Evolutionary conservation across 2,113 vertebrate genomes (phyloP), one percentile per base, ranked within the genome.

Genomic region (Rafetus swinhoei): DNA sequence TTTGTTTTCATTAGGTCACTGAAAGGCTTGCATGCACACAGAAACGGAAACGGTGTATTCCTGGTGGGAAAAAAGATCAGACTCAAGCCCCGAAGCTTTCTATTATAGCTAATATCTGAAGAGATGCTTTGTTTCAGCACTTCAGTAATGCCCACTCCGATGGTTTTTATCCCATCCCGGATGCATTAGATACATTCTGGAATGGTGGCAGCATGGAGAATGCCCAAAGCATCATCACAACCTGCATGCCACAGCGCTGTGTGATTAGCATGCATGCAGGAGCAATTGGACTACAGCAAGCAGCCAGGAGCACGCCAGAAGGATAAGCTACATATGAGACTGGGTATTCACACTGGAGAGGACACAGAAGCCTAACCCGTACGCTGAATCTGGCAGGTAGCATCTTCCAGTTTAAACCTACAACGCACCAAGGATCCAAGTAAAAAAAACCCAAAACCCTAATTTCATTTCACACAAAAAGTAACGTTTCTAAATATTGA

Each of bases 81-180:
- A 45, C 45, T 45, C 65, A 72, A 10, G 16, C 65, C 35, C 0
- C 0, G 25, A 27, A 59, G 2, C 53, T 81, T 82, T 80, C 65
- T 86, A 55, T 81, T 81, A 84, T 29, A 93, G 82, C 57, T 56
- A 79, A 1, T 11, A 90, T 5, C 39, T 89, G 55, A 92, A 84
- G 54, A 69, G 84, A 24, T 50, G 25, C 22, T 76, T 45, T 14
- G 25, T 69, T 69, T 45, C 35, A 24, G 6, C 74, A 76, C 39
- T 13, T 35, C 74, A 45, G 14, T 77, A 25, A 45, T 24, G 24
- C 39, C 45, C 50, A 25, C 24, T 50, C 6, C 25, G 24, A 50
- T 50, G 2, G 7, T 5, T 35, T 50, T 77, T 45, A 50, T 77
- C 8, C 21, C 74, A 24, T 87, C 16, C 81, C 27, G 53, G 52